Conservation (phyloP, 1,140 invertebrate species). For the Drosophila neocordata region DNA sequence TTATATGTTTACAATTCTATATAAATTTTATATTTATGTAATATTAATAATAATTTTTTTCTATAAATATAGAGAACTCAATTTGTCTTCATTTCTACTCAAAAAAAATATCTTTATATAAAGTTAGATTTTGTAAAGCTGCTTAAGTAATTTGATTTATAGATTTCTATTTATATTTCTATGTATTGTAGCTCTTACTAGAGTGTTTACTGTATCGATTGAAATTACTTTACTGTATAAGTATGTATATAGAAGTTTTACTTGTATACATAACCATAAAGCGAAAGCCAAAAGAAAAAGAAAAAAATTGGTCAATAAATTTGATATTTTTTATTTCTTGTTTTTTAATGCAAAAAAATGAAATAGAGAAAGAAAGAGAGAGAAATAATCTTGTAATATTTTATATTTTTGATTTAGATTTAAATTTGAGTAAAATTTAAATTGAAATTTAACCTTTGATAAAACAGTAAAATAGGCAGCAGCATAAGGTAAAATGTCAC, state of each 20-base stretch:
- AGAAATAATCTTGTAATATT: background rate
- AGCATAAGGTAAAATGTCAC: slow-evolving; percentile 1
- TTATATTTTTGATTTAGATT: background rate
- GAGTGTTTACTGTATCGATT: background rate
- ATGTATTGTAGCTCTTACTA: background rate
- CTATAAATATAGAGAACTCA: too few relatives aligned
- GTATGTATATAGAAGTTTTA: background rate
- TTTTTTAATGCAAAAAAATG: slow-evolving; percentile 16
- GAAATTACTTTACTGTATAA: background rate
- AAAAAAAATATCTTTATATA: too few relatives aligned
- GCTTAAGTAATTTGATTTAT: too few relatives aligned
- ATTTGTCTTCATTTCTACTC: too few relatives aligned
- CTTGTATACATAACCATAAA: slow-evolving; percentile 1
- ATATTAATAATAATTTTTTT: too few relatives aligned
- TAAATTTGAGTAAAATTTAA: background rate
- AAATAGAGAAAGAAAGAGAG: too few relatives aligned
- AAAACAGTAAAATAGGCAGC: slow-evolving; percentile 3
- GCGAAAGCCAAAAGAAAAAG: slow-evolving; percentile 48
- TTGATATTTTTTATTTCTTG: slow-evolving; percentile 48
- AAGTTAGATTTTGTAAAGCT: too few relatives aligned
- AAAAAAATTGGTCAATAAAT: slow-evolving; percentile 72
- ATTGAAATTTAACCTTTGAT: slow-evolving; percentile 7
- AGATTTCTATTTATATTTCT: too few relatives aligned
- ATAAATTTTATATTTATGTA: too few relatives aligned
- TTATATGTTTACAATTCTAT: too few relatives aligned